These are phyloP conservation scores for Paraescarpia echinospica DNA, from an alignment of 1,140 invertebrate species.

Conservation along the genomic window DNA sequence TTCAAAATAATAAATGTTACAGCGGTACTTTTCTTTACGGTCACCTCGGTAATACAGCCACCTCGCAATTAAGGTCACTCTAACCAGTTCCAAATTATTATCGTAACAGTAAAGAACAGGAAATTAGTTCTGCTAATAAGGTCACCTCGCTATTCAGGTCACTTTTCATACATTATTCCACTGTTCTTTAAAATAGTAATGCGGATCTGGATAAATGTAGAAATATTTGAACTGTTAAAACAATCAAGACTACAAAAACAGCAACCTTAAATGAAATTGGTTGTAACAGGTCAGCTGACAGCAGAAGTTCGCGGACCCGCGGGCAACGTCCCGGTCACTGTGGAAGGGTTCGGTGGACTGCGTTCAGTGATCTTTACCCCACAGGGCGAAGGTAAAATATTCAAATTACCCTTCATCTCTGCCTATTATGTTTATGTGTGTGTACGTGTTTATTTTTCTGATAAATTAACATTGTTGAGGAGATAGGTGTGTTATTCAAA, in stretches of 20 bases:
- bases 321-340: slow-evolving; percentile 33
- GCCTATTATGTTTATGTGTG: neutral
- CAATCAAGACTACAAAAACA: neutral
- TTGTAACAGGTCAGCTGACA: slow-evolving; percentile 62
- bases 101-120: too few species aligned
- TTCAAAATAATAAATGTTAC: too few species aligned
- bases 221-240: neutral
- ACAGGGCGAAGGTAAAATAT: neutral
- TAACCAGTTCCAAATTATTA: too few species aligned
- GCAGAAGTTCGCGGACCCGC: slow-evolving; percentile 67
- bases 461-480: neutral
- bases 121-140: too few species aligned
- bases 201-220: neutral
- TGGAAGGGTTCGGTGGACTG: slow-evolving; percentile 42
- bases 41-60: too few species aligned
- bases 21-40: too few species aligned
- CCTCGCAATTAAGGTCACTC: too few species aligned
- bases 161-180: too few species aligned
- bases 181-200: neutral
- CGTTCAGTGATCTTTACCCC: neutral
- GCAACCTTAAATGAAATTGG: neutral
- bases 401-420: neutral
- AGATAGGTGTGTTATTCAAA: neutral
- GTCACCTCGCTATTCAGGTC: too few species aligned
- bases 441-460: neutral